Base-by-base conservation (phyloP, 2,797 vertebrate species). In the Anguilla anguilla region DNA sequence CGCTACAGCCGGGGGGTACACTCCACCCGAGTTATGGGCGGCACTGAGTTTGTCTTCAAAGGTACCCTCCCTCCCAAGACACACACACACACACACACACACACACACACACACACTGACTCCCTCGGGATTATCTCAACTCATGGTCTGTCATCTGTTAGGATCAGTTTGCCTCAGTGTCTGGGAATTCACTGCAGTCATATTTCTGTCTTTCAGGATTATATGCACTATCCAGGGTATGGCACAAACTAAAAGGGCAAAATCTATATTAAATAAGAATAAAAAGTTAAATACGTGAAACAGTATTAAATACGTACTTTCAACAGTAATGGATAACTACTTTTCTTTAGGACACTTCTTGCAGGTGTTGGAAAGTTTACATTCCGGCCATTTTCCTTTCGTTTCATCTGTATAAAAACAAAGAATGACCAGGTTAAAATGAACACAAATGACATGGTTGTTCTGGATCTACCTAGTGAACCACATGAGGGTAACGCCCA, bases 11-110 rank as follows among this genome's bases (percentile, higher is more conserved):
- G 97, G 0, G 98, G 98, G 0, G 95, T 98, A 10, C 97, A 96
- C 88, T 99, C 98, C 0, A 94, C 96, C n/a, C 95, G 94, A 0
- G 97, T 99, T 91, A 97, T 97, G 97, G 98, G 98, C 0, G 98
- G 97, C 88, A 99, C 97, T 0, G 98, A 99, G 86, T 99, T 99
- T 28, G 96, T 99, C 83, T 99, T 99, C 92, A 99, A 98, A 97
- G 98, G 98, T 99, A 95, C 90, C 86, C 88, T 10, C 3, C 22
- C 31, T 35, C 15, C 64, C 22, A n/a, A 28, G 25, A 57, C 15
- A 57, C 55, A 57, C 13, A 6, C 69, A 31, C 9, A 28, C 69
- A 3, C 64, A 19, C 15, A 59, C 35, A 59, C 10, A 10, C 69
- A 7, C 39, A 19, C 13, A 49, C 3, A 15, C 39, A 13, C 17